Conservation (phyloP, 2,113 vertebrate genomes). For the Poeciliopsis turrubarensis region DNA sequence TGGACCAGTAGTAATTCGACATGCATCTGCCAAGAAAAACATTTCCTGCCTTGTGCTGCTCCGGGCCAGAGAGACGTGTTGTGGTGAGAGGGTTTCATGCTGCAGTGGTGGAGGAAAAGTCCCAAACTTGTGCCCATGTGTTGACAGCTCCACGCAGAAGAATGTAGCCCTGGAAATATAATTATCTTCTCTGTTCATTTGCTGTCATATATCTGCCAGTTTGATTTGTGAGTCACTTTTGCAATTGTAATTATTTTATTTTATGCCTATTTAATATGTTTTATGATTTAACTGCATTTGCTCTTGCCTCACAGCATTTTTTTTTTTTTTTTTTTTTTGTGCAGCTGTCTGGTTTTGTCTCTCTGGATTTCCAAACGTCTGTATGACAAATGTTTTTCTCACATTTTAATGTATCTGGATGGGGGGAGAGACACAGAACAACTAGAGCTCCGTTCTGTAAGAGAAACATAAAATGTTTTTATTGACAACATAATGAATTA, state of each 20-base stretch:
- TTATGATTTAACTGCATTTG: conserved; percentile 20
- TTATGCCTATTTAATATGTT: conserved; percentile 11
- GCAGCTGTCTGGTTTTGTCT: conserved; percentile 60
- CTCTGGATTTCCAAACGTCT: conserved; percentile 47
- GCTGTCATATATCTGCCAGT: conserved; percentile 29
- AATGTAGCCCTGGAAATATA: conserved; percentile 52
- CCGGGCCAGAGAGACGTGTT: conserved; percentile 57
- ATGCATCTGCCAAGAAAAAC: conserved; percentile 79
- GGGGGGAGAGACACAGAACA: neutral
- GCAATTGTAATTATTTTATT: conserved; percentile 36
- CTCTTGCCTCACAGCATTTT: conserved; percentile 25
- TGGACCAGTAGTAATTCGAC: conserved; percentile 66
- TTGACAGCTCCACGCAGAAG: conserved; percentile 45
- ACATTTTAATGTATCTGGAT: conserved; percentile 36
- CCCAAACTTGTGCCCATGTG: conserved; percentile 41
- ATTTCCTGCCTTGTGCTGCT: conserved; percentile 73
- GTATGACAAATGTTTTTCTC: conserved; percentile 43
- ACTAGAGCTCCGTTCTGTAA: conserved; percentile 25
- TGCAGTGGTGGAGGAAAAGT: conserved; percentile 59
- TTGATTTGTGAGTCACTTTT: conserved; percentile 38
- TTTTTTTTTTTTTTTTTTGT: conserved; percentile 14
- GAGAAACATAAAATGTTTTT: conserved; percentile 10
- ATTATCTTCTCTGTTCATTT: conserved; percentile 46
- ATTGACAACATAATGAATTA: conserved; percentile 37
- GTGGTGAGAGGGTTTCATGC: conserved; percentile 54